A percentile compares a stretch with the other conserved stretches of the same genome.
Conservation (phyloP, 2,888 invertebrate species). For the Chirona hameri region DNA sequence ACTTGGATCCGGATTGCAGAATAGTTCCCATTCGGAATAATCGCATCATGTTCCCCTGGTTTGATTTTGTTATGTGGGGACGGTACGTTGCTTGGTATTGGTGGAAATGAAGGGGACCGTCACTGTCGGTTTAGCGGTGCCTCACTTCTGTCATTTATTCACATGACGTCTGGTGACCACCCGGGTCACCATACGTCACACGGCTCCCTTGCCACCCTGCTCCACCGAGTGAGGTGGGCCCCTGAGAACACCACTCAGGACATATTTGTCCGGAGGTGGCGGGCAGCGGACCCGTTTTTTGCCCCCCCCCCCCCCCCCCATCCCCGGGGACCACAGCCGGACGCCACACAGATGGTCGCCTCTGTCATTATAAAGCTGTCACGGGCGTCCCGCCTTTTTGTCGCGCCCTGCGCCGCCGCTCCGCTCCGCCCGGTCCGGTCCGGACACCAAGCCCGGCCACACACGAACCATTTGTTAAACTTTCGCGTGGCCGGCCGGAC, state of each 20-base stretch:
- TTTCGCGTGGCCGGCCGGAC: neutral
- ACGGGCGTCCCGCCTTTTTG: neutral
- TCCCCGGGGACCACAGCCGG: neutral
- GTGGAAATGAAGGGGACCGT: too few relatives aligned
- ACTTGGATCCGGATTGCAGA: too few relatives aligned
- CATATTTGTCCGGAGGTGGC: neutral
- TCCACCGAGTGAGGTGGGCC: neutral
- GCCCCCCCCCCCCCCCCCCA: neutral
- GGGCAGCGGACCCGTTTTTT: neutral
- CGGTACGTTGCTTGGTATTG: too few relatives aligned
- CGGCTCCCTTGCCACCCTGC: neutral
- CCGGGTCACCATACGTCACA: neutral
- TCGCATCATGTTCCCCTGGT: too few relatives aligned
- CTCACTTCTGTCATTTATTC: too few relatives aligned
- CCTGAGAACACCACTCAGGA: neutral
- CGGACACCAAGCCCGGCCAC: neutral
- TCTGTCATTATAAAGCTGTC: slow-evolving; percentile 24
- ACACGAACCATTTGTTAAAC: slow-evolving; percentile 24
- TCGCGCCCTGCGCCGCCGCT: neutral
- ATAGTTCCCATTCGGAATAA: too few relatives aligned
- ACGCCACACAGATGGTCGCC: slow-evolving; percentile 2
- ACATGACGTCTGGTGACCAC: too few relatives aligned
- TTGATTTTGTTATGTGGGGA: too few relatives aligned
- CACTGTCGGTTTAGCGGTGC: too few relatives aligned
- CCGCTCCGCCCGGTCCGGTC: neutral